Evolutionary conservation across 2,888 invertebrate genomes (phyloP).

Genomic region (Antheraea assamensis): DNA sequence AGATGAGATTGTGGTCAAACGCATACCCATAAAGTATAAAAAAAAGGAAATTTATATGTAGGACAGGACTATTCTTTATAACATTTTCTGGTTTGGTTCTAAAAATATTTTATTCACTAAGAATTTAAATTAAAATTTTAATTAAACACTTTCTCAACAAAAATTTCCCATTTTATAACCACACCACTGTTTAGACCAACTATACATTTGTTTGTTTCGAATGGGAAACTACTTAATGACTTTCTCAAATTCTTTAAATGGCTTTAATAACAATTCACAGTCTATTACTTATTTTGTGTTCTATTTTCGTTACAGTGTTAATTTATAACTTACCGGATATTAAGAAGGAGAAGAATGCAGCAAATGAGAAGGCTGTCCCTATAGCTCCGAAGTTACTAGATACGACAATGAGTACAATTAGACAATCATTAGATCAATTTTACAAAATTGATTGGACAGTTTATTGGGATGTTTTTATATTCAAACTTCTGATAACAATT

Average conservation of each 20-base stretch:
- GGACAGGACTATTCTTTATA: background rate
- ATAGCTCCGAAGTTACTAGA: conserved; percentile 39
- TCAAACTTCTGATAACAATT: conserved; percentile 76
- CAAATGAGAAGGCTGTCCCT: conserved; percentile 22
- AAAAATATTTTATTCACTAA: background rate
- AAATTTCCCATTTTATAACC: background rate
- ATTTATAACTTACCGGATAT: conserved; percentile 41
- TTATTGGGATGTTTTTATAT: conserved; percentile 76
- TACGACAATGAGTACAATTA: conserved; percentile 39
- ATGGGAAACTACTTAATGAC: background rate
- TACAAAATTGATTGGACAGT: conserved; percentile 72
- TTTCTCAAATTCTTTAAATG: background rate
- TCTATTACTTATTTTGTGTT: background rate
- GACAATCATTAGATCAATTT: conserved; percentile 64
- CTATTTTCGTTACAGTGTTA: conserved; percentile 42
- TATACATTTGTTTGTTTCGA: background rate
- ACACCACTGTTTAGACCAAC: background rate
- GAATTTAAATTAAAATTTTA: background rate
- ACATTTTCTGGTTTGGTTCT: background rate
- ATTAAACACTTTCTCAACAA: background rate
- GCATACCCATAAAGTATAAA: too few species aligned
- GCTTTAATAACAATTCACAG: background rate
- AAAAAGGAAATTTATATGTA: too few species aligned
- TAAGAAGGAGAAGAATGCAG: conserved; percentile 33
- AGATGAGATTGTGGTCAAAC: too few species aligned